These are phyloP conservation scores for Xestia xanthographa DNA, from an alignment of 2,888 invertebrate genomes.

Conservation along the genomic window DNA sequence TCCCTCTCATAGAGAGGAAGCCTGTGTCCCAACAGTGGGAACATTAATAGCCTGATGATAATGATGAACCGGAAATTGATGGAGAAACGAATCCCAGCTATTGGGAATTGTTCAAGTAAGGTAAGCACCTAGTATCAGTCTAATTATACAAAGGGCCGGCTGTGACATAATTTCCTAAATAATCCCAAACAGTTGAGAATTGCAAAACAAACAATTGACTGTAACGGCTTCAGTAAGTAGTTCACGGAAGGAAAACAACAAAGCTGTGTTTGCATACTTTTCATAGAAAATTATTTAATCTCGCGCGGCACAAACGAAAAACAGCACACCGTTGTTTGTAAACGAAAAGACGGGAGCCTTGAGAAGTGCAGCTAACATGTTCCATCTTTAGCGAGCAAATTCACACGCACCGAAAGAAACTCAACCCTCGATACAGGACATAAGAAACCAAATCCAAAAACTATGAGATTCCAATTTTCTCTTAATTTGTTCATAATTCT, in stretches of 20 bases:
- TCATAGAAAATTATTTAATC: slow-evolving; percentile 85
- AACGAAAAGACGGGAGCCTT: slow-evolving; percentile 84
- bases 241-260: slow-evolving; percentile 70
- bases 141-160: neutral
- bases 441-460: slow-evolving; percentile 69
- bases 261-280: slow-evolving; percentile 78
- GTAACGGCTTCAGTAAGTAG: slow-evolving; percentile 60
- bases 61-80: neutral
- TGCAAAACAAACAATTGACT: slow-evolving; percentile 40
- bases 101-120: slow-evolving; percentile 2
- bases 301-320: slow-evolving; percentile 82
- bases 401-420: slow-evolving; percentile 60
- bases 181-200: slow-evolving; percentile 21
- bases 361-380: slow-evolving; percentile 84
- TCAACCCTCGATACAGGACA: slow-evolving; percentile 60
- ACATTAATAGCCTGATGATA: too few relatives aligned
- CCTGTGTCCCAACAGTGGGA: too few relatives aligned
- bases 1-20: too few relatives aligned
- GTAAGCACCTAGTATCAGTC: too few relatives aligned
- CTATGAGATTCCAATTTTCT: slow-evolving; percentile 61
- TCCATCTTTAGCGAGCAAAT: slow-evolving; percentile 79
- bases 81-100: neutral
- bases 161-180: slow-evolving; percentile 28
- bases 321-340: slow-evolving; percentile 86
- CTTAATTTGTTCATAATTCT: slow-evolving; percentile 48